Percentiles rank a stretch among this genome's conserved stretches.
phyloP scores from a whole-genome alignment of 2,797 vertebrate species.

The Esox masquinongy region DNA sequence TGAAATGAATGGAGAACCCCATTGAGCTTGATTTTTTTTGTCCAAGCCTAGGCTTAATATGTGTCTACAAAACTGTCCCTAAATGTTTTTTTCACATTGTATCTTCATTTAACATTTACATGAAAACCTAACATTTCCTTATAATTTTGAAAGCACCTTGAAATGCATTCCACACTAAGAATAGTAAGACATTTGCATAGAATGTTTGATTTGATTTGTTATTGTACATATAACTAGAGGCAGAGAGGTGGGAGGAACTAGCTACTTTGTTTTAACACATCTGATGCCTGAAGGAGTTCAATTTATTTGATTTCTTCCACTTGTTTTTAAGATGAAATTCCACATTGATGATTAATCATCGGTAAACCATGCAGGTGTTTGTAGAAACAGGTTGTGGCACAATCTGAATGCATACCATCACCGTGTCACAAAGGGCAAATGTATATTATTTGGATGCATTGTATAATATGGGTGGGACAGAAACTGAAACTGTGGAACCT shows the following conservation, averaged over 20 bases:
- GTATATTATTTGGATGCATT: not conserved
- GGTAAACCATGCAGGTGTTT: constrained; percentile 47
- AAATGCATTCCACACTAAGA: constrained; percentile 24
- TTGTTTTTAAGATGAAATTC: constrained; percentile 25
- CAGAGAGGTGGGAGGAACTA: not conserved
- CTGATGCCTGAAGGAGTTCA: constrained; percentile 43
- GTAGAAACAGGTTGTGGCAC: constrained; percentile 59
- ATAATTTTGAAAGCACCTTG: constrained; percentile 44
- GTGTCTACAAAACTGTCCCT: no score
- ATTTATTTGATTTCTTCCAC: constrained; percentile 4
- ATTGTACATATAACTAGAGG: constrained; percentile 16
- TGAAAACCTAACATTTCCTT: constrained; percentile 23
- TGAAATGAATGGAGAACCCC: no score
- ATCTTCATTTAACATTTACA: no score
- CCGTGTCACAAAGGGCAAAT: constrained; percentile 39
- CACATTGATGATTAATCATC: constrained; percentile 35
- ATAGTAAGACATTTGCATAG: no score
- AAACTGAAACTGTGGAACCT: not conserved
- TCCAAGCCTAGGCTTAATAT: no score
- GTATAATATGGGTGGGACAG: constrained; percentile 1
- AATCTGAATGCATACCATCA: constrained; percentile 37
- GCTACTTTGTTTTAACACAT: constrained; percentile 33
- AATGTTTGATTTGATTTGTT: not conserved
- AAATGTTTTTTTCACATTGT: not conserved
- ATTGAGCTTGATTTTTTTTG: no score